Evolutionary conservation across 64 coral and sea anemone genomes (phyloP), one percentile per base, ranked within the genome.

Genomic region (Exaiptasia diaphana): DNA sequence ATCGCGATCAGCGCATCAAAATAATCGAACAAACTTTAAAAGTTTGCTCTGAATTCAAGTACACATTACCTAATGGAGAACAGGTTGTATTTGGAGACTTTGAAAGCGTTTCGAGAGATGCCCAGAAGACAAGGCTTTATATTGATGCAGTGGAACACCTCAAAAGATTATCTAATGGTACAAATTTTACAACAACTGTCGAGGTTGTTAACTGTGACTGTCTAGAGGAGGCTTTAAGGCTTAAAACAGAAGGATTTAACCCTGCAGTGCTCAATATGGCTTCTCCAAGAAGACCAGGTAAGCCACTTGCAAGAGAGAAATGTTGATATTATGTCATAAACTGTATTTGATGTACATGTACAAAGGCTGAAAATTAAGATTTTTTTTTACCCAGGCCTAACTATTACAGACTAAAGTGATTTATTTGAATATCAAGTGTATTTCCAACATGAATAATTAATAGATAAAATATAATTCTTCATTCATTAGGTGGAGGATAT

Each of bases 221-320:
- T 35, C 67, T 94, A 3, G 91, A 89, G 72, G 85, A 89, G 77
- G 91, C 85, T 2, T 79, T 89, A 15, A 22, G 32, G 8, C 75
- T 94, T 12, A 89, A 63, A 43, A 61, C 46, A 21, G 35, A 79
- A 18, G 91, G 91, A 7, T 83, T 84, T 1, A 85, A 89, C 46
- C 86, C 91, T 64, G 91, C 73, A 43, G 91, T 94, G 0, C 67
- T 94, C 4, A 94, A 94, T 71, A 89, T 94, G 91, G 91, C 91
- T 27, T 94, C 91, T 34, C 78, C 85, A 13, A 76, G 20, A 79
- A 62, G 91, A 80, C 91, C 91, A 79, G 91, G 91, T 89, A 61
- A 15, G n/a, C n/a, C n/a, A n/a, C n/a, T n/a, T n/a, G n/a, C n/a
- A n/a, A n/a, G n/a, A n/a, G n/a, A n/a, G n/a, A n/a, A n/a, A n/a